These are phyloP conservation scores for Ochropacha duplaris DNA, from an alignment of 2,888 invertebrate species.

Conservation along the genomic window DNA sequence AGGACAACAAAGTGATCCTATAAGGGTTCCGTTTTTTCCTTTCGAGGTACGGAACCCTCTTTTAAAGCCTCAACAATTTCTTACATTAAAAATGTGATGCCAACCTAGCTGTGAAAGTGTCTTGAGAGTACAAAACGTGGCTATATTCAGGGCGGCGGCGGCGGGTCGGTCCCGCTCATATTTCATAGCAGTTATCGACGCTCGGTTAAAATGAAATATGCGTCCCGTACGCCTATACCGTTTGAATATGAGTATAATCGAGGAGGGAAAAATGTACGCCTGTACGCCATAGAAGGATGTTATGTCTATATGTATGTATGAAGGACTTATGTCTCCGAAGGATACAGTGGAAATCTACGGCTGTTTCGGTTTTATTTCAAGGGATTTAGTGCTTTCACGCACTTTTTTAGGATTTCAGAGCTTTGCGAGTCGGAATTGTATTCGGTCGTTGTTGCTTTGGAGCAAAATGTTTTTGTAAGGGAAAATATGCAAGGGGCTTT, in stretches of 20 bases:
- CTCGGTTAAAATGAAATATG: constrained; percentile 66
- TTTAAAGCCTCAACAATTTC: not conserved
- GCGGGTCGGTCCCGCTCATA: constrained; percentile 38
- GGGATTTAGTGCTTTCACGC: constrained; percentile 3
- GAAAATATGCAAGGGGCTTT: too few species aligned
- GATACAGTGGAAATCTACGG: constrained; percentile 13
- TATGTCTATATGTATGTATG: too few species aligned
- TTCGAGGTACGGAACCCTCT: too few species aligned
- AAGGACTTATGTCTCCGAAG: constrained; percentile 31
- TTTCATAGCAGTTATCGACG: constrained; percentile 65
- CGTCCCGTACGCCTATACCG: constrained; percentile 46
- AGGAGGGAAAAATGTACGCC: constrained; percentile 38
- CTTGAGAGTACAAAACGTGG: constrained; percentile 28
- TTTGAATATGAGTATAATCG: constrained; percentile 49
- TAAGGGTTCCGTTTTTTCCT: too few species aligned
- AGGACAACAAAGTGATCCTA: too few species aligned
- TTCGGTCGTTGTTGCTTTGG: not conserved
- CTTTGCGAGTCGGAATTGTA: not conserved
- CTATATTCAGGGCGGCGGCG: constrained; percentile 5
- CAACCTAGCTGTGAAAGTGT: constrained; percentile 25
- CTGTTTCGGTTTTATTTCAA: constrained; percentile 3
- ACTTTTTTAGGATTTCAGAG: not conserved
- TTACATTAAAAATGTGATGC: not conserved
- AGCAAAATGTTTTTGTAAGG: not conserved
- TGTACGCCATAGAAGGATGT: constrained; percentile 19